A percentile compares a stretch with the other conserved stretches of the same genome.
Evolutionary conservation across 1,140 invertebrate genomes (phyloP).

Genomic region (Capitella teleta): DNA sequence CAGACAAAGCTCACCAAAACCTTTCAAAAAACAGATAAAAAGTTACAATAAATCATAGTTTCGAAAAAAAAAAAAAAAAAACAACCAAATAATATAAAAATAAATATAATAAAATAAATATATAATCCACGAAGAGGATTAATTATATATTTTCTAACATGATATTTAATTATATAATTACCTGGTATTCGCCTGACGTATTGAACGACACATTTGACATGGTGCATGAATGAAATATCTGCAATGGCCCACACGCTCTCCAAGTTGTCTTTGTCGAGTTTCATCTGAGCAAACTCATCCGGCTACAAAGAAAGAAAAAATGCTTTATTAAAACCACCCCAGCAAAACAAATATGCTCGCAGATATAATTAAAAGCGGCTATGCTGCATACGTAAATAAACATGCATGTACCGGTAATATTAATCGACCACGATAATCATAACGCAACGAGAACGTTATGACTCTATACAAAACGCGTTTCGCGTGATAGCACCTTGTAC

Average conservation of each 20-base stretch:
- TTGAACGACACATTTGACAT: neutral
- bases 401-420: neutral
- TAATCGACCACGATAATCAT: neutral
- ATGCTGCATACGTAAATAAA: neutral
- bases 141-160: no score
- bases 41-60: no score
- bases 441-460: neutral
- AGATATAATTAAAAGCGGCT: neutral
- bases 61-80: no score
- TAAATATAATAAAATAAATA: no score
- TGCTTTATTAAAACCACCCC: neutral
- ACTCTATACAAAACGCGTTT: neutral
- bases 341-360: neutral
- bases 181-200: slow-evolving; percentile 1
- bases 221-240: neutral
- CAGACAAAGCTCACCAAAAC: neutral
- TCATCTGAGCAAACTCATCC: neutral
- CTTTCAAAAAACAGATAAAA: no score
- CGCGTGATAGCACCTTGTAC: neutral
- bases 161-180: no score
- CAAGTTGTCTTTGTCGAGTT: neutral
- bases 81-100: no score
- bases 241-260: slow-evolving; percentile 1
- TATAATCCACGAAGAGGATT: no score
- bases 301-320: neutral